Evolutionary conservation across 1,140 invertebrate species (phyloP), one percentile per base, ranked within the genome.

Genomic region (Lethrus apterus): DNA sequence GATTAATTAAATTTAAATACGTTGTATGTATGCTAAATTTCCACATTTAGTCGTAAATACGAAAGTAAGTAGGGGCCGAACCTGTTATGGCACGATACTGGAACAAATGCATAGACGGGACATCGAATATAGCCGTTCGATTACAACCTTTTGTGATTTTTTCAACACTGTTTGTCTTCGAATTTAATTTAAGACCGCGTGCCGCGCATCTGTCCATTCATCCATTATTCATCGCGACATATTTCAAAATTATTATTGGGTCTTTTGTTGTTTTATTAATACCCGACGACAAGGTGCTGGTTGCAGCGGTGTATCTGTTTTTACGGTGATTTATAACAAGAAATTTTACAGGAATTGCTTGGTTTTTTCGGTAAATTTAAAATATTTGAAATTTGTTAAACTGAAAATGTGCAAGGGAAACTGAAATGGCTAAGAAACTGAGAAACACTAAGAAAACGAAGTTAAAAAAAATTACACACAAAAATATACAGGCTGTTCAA

Each of bases 21-120:
- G n/a, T n/a, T n/a, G n/a, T n/a, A n/a, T n/a, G n/a, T n/a, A n/a
- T n/a, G n/a, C n/a, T n/a, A n/a, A n/a, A n/a, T n/a, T n/a, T n/a
- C n/a, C n/a, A n/a, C n/a, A n/a, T n/a, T n/a, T n/a, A n/a, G n/a
- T n/a, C n/a, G n/a, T n/a, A n/a, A n/a, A n/a, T n/a, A n/a, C n/a
- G n/a, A n/a, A n/a, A n/a, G n/a, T n/a, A n/a, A n/a, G n/a, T n/a
- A n/a, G n/a, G n/a, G n/a, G n/a, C n/a, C n/a, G n/a, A n/a, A n/a
- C n/a, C n/a, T n/a, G n/a, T n/a, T n/a, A n/a, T n/a, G n/a, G n/a
- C n/a, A 30, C 52, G 52, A 38, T 36, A 44, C 24, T 46, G 41
- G 43, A 52, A 57, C 57, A 59, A 58, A 59, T 59, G 56, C 57
- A 59, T 59, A 59, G 57, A 57, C 52, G 52, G 50, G 30, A 26